Evolutionary conservation across 2,113 vertebrate genomes (phyloP).

Genomic region (Paratilapia polleni): DNA sequence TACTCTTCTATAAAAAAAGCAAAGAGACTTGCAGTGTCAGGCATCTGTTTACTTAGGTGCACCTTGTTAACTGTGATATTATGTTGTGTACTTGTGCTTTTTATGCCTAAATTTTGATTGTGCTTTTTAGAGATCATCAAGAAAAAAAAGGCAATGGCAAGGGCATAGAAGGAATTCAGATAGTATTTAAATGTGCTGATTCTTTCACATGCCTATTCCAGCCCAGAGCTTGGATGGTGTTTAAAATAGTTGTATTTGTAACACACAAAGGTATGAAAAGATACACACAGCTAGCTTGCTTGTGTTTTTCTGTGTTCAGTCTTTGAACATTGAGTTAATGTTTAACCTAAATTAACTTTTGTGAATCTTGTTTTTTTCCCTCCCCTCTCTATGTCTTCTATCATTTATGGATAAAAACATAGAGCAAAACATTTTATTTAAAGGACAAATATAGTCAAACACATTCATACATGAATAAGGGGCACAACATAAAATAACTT

Average conservation of each 20-base stretch:
- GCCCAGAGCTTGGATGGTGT: neutral
- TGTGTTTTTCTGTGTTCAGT: neutral
- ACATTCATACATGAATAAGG: neutral
- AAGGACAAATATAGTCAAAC: conserved; percentile 33
- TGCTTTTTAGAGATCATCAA: neutral
- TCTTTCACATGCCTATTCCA: neutral
- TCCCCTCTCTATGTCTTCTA: neutral
- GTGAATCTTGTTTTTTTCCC: neutral
- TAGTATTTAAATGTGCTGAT: conserved; percentile 30
- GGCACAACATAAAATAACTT: neutral
- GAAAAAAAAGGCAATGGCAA: neutral
- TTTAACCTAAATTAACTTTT: neutral
- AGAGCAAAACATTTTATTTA: conserved; percentile 55
- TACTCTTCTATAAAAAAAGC: neutral
- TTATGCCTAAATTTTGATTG: neutral
- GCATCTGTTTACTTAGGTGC: neutral
- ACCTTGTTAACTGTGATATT: neutral
- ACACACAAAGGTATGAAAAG: neutral
- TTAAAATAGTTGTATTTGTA: neutral
- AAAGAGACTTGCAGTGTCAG: neutral
- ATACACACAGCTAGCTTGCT: neutral
- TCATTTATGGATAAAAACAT: conserved; percentile 42
- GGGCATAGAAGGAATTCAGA: neutral
- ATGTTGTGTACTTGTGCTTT: neutral
- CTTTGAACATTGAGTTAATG: neutral